phyloP scores from a whole-genome alignment of 2,113 vertebrate genomes.

The Nipponia nippon region DNA sequence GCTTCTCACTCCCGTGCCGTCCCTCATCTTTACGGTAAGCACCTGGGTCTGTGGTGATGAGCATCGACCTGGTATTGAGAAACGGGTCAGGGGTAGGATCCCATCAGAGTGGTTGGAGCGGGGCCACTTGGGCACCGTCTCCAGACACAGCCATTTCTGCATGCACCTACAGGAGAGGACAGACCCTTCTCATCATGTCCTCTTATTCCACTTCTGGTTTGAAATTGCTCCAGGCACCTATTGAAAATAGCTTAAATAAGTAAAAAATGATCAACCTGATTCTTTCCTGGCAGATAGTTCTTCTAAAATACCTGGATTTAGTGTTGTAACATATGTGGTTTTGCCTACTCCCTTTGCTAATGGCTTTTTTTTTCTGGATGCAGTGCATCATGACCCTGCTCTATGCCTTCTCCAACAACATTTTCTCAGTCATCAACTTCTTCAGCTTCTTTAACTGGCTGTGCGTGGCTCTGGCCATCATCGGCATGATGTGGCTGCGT shows the following conservation, averaged over 20 bases:
- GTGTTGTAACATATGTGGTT: not conserved
- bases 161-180: not conserved
- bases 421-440: constrained; percentile 99
- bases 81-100: not conserved
- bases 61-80: not conserved
- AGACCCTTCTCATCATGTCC: not conserved
- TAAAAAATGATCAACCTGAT: not conserved
- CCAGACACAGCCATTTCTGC: not conserved
- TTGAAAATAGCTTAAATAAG: not conserved
- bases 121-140: not conserved
- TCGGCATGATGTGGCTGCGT: constrained; percentile 96
- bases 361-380: not conserved
- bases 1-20: constrained; percentile 89
- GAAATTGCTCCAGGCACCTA: not conserved
- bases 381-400: constrained; percentile 95
- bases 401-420: constrained; percentile 94
- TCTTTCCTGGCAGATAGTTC: not conserved
- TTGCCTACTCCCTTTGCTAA: not conserved
- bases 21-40: constrained; percentile 92
- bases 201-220: not conserved
- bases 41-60: not conserved
- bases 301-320: not conserved
- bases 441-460: constrained; percentile 99
- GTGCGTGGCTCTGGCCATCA: constrained; percentile 93
- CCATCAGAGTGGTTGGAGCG: not conserved